Evolutionary conservation across 2,113 vertebrate genomes (phyloP).

Genomic region (Baryphthengus martii): DNA sequence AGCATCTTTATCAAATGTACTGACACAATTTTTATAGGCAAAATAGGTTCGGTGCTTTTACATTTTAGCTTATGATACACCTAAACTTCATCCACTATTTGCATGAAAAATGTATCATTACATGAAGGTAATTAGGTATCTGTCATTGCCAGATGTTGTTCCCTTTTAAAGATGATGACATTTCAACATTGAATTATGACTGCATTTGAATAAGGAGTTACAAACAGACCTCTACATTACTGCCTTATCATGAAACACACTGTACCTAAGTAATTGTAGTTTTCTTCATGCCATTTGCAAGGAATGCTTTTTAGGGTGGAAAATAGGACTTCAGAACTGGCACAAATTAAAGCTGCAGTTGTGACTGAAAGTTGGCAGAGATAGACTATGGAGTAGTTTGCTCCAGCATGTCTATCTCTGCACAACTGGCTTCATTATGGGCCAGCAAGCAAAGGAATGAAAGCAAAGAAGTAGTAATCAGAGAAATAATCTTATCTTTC

Average conservation of each 20-base stretch:
- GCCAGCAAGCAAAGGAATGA: neutral
- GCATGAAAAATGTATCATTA: neutral
- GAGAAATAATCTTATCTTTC: neutral
- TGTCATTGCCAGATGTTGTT: slow-evolving; percentile 27
- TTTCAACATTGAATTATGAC: slow-evolving; percentile 16
- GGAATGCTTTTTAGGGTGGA: neutral
- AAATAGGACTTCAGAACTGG: neutral
- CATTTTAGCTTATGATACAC: neutral
- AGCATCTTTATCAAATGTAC: neutral
- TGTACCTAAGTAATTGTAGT: neutral
- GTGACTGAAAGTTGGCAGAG: neutral
- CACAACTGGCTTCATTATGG: neutral
- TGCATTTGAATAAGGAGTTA: neutral
- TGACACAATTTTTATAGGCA: neutral
- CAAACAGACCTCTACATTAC: neutral
- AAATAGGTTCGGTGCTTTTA: neutral
- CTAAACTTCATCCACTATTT: slow-evolving; percentile 10
- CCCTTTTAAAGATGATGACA: slow-evolving; percentile 2
- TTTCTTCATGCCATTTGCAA: neutral
- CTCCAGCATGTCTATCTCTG: neutral
- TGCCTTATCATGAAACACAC: neutral
- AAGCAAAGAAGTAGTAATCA: neutral
- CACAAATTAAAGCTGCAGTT: neutral
- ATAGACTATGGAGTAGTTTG: neutral
- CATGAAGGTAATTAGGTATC: slow-evolving; percentile 29